Evolutionary conservation across 2,113 vertebrate species (phyloP).

Genomic region (Periophthalmodon schlosseri): DNA sequence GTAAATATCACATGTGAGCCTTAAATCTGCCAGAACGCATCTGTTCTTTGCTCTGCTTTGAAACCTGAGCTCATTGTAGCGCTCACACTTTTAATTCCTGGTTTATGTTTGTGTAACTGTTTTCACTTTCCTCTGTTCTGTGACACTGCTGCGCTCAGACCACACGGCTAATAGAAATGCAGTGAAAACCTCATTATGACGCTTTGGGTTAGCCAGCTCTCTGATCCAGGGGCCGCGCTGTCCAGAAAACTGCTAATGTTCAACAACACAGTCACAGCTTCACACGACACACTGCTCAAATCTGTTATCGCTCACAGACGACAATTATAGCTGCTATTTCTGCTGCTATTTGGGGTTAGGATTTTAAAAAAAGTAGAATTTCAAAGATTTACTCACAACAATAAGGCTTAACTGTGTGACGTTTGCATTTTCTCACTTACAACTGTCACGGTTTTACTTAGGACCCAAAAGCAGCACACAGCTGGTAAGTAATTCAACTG

Average conservation of each 20-base stretch:
- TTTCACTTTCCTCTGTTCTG: slow-evolving; percentile 1
- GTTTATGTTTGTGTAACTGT: slow-evolving; percentile 18
- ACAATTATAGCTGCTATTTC: not conserved
- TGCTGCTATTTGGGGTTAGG: not conserved
- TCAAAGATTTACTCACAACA: not conserved
- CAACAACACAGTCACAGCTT: not conserved
- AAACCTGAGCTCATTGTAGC: slow-evolving; percentile 1
- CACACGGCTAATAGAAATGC: slow-evolving; percentile 7
- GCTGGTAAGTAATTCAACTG: too few species aligned
- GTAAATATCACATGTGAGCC: not conserved
- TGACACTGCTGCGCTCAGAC: not conserved
- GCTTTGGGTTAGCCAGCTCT: not conserved
- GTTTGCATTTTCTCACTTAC: not conserved
- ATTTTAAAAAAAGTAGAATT: not conserved
- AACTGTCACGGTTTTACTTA: too few species aligned
- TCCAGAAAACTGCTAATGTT: not conserved
- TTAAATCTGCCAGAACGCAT: slow-evolving; percentile 1
- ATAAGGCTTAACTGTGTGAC: not conserved
- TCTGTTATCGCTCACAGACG: not conserved
- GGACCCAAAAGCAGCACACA: too few species aligned
- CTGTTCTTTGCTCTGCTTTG: slow-evolving; percentile 1
- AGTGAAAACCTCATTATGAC: slow-evolving; percentile 11
- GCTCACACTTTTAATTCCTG: slow-evolving; percentile 3
- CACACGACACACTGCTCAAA: slow-evolving; percentile 3
- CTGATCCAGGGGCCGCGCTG: not conserved